phyloP scores from a whole-genome alignment of 2,888 invertebrate species.

The Troides aeacus region DNA sequence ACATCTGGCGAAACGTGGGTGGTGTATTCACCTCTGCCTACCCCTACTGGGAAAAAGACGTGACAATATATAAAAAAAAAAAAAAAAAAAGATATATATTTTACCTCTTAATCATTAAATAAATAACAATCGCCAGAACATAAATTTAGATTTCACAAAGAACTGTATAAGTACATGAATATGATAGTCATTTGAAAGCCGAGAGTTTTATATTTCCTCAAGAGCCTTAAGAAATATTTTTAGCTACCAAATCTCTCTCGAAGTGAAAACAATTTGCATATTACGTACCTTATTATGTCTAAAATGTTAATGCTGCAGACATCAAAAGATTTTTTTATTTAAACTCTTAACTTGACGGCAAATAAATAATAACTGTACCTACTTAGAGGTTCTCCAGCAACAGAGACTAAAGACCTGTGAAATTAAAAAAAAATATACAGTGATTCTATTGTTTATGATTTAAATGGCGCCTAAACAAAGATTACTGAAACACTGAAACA shows the following conservation, averaged over 20 bases:
- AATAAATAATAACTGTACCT: too few species aligned
- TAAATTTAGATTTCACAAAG: background rate
- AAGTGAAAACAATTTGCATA: constrained; percentile 27
- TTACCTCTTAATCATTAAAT: background rate
- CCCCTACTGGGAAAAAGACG: too few species aligned
- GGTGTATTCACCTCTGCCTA: too few species aligned
- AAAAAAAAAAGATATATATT: too few species aligned
- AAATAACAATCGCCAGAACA: background rate
- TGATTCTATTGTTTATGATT: background rate
- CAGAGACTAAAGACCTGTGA: too few species aligned
- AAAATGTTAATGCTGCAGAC: constrained; percentile 15
- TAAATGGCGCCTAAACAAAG: constrained; percentile 13
- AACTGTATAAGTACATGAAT: background rate
- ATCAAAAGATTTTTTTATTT: constrained; percentile 10
- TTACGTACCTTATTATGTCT: constrained; percentile 26
- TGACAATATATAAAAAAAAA: too few species aligned
- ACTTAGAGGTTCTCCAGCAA: too few species aligned
- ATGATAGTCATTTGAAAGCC: background rate
- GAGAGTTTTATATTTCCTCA: constrained; percentile 14
- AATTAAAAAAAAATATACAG: background rate
- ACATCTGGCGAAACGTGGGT: too few species aligned
- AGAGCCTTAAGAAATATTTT: constrained; percentile 23
- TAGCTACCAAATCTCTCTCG: constrained; percentile 24
- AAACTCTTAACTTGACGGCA: background rate
- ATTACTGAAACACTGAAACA: constrained; percentile 32